Base-by-base conservation (phyloP, 2,113 vertebrate genomes). In the Tricholaema leucomelas region DNA sequence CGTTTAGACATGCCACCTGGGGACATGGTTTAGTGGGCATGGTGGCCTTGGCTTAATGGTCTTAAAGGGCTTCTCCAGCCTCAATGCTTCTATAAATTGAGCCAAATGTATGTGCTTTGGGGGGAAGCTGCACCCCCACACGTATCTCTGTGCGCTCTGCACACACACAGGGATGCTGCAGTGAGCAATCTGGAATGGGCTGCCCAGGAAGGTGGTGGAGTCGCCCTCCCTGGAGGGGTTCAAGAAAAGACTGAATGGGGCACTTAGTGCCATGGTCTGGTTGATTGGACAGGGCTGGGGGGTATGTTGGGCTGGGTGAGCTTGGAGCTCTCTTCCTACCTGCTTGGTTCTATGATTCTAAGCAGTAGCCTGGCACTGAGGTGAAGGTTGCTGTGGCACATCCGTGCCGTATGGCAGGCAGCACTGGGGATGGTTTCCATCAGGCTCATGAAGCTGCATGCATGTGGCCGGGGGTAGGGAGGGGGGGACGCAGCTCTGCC, bases 91-190 rank as follows among this genome's bases (percentile, higher is more conserved):
- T 50, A 25, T 46, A 27, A 33, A 76, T 12, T 33, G 44, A 70
- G 14, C 46, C 44, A 24, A 31, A 73, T 19, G 8, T 4, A 1
- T 4, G 18, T 10, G 33, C 3, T 74, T 16, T 17, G 33, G 0
- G 19, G 15, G 10, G 2, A 28, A n/a, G 17, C 9, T 11, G 2
- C 28, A 15, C 1, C 0, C 70, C 25, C 11, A 48, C 15, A 3
- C 3, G n/a, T 18, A 0, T 2, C 33, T 33, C 40, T 15, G 63
- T 15, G 63, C 16, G 5, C 15, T 67, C 27, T 18, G 40, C 7
- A 3, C 24, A 6, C 48, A 5, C 18, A 4, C 7, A 27, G 40
- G 3, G 80, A 13, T 46, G 73, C 77, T 55, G 3, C 50, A 42
- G 80, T 4, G 5, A 66, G 69, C 6, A 1, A n/a, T 3, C 21